These are phyloP conservation scores for Onthophagus taurus DNA, from an alignment of 1,140 invertebrate species.

Conservation along the genomic window DNA sequence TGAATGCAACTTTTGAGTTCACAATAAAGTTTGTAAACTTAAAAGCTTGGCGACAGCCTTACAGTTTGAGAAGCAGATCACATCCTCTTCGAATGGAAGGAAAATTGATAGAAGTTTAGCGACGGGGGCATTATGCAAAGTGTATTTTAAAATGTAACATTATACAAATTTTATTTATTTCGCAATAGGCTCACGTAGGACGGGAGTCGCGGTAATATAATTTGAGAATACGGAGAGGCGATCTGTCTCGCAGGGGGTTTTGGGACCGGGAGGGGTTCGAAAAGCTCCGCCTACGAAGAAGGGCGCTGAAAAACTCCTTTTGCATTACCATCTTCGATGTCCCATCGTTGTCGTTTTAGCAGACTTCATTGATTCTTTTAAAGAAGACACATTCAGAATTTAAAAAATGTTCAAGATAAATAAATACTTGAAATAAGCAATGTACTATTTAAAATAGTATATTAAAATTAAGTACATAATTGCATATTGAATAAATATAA, in stretches of 20 bases:
- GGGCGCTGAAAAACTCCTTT: constrained; percentile 9
- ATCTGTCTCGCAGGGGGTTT: constrained; percentile 32
- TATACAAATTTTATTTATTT: constrained; percentile 41
- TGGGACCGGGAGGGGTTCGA: constrained; percentile 13
- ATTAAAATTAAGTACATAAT: no score
- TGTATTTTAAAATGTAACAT: constrained; percentile 39
- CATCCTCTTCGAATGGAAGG: constrained; percentile 27
- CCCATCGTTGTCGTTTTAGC: no score
- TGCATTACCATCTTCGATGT: constrained; percentile 17
- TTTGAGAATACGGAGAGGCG: constrained; percentile 37
- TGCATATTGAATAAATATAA: no score
- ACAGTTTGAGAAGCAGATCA: constrained; percentile 31
- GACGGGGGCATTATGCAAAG: constrained; percentile 38
- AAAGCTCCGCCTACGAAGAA: constrained; percentile 15
- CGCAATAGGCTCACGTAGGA: constrained; percentile 39
- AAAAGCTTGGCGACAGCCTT: neutral
- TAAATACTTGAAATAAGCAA: no score
- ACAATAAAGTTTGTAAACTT: no score
- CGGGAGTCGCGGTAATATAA: constrained; percentile 34
- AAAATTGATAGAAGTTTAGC: constrained; percentile 23
- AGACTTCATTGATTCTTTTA: no score
- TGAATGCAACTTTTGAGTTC: no score
- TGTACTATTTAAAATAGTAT: no score
- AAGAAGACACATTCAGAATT: no score
- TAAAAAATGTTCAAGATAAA: no score